These are phyloP conservation scores for Arenicola marina DNA, from an alignment of 2,888 invertebrate species.

Conservation along the genomic window DNA sequence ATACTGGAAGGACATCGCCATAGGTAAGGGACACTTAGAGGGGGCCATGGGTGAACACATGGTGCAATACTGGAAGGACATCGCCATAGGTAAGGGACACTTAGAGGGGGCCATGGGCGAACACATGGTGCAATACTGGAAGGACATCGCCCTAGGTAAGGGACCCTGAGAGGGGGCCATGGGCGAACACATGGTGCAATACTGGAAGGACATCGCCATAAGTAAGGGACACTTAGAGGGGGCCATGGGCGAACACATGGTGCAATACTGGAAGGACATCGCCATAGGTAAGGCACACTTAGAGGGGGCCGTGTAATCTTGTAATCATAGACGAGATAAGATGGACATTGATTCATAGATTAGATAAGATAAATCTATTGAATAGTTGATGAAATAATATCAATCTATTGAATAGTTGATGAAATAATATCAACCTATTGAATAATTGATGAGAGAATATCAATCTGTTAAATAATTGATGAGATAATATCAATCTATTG, in stretches of 20 bases:
- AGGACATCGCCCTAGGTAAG: background rate
- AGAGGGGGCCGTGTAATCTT: no score
- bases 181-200: background rate
- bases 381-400: no score
- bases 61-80: conserved; percentile 63
- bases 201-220: conserved; percentile 42
- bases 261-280: no score
- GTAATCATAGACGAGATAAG: no score
- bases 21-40: background rate
- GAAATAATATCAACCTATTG: no score
- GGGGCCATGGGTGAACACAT: no score
- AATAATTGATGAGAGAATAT: no score
- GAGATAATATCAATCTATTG: no score
- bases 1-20: background rate
- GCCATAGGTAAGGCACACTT: background rate
- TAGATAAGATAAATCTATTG: no score
- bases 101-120: background rate
- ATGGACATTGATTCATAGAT: no score
- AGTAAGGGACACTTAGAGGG: conserved; percentile 8
- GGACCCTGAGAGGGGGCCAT: background rate
- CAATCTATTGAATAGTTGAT: no score
- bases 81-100: conserved; percentile 31
- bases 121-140: background rate
- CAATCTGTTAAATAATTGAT: no score
- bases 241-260: background rate